These are phyloP conservation scores for Murina feae DNA, from an alignment of 2,113 vertebrate species.

Conservation along the genomic window DNA sequence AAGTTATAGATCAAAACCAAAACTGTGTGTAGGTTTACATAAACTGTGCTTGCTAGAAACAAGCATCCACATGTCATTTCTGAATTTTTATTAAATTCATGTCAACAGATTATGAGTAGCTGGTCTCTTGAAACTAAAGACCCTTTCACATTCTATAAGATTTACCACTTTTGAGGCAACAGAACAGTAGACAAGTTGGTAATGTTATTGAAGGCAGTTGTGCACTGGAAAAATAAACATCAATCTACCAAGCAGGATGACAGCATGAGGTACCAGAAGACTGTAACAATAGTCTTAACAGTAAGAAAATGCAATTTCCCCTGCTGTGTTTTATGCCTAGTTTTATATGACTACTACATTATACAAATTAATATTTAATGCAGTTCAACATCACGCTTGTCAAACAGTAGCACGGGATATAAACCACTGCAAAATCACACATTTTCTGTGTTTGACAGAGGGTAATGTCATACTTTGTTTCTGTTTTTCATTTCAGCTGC, in stretches of 20 bases:
- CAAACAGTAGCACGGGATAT: slow-evolving; percentile 53
- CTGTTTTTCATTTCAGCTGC: slow-evolving; percentile 4
- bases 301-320: slow-evolving; percentile 72
- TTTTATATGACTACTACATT: slow-evolving; percentile 68
- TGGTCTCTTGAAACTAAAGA: slow-evolving; percentile 55
- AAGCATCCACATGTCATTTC: slow-evolving; percentile 18
- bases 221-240: slow-evolving; percentile 68
- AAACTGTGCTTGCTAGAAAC: slow-evolving; percentile 33
- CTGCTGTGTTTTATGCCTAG: slow-evolving; percentile 69
- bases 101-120: slow-evolving; percentile 56
- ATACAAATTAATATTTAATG: slow-evolving; percentile 78
- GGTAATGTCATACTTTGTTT: neutral
- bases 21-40: slow-evolving; percentile 7
- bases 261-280: slow-evolving; percentile 57
- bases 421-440: slow-evolving; percentile 46
- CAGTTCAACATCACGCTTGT: slow-evolving; percentile 62
- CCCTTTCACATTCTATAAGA: slow-evolving; percentile 8
- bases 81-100: slow-evolving; percentile 63
- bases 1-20: slow-evolving; percentile 14
- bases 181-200: slow-evolving; percentile 38
- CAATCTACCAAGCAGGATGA: slow-evolving; percentile 61
- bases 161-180: slow-evolving; percentile 56
- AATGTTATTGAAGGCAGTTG: slow-evolving; percentile 57
- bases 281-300: slow-evolving; percentile 62
- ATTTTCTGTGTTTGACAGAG: slow-evolving; percentile 54